A percentile compares a stretch with the other conserved stretches of the same genome.
Conservation (phyloP, 2,113 vertebrate genomes). For the Fulica atra region DNA sequence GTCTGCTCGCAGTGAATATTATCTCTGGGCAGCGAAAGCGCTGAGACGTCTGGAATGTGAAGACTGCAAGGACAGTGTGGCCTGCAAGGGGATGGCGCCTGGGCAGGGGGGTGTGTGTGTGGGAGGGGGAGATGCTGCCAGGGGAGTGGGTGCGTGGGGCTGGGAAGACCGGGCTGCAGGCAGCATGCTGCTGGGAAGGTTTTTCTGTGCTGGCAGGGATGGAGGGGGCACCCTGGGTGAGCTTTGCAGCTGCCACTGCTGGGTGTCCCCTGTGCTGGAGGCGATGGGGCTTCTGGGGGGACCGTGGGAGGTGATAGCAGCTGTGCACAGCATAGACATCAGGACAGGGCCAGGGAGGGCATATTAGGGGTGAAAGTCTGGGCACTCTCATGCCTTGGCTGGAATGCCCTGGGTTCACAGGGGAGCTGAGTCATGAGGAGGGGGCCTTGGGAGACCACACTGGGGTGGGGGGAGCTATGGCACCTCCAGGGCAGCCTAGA, state of each 20-base stretch:
- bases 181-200: neutral
- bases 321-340: neutral
- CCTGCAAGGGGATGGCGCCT: neutral
- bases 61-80: constrained; percentile 67
- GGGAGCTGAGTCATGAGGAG: neutral
- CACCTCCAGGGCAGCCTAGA: neutral
- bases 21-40: constrained; percentile 69
- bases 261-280: neutral
- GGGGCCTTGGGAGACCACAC: neutral
- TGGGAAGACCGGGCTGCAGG: neutral
- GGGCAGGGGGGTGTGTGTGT: neutral
- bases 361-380: neutral
- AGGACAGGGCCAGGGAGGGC: neutral
- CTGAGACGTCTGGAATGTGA: constrained; percentile 73
- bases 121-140: neutral
- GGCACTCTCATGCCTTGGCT: neutral
- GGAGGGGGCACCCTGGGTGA: neutral
- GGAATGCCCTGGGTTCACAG: neutral
- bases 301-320: neutral
- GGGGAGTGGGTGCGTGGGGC: accelerated
- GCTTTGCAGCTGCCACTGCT: neutral
- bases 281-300: neutral
- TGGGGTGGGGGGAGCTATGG: accelerated
- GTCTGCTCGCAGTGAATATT: constrained; percentile 71
- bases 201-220: accelerated